Evolutionary conservation across 2,888 invertebrate genomes (phyloP).

Genomic region (Sturmia bella): DNA sequence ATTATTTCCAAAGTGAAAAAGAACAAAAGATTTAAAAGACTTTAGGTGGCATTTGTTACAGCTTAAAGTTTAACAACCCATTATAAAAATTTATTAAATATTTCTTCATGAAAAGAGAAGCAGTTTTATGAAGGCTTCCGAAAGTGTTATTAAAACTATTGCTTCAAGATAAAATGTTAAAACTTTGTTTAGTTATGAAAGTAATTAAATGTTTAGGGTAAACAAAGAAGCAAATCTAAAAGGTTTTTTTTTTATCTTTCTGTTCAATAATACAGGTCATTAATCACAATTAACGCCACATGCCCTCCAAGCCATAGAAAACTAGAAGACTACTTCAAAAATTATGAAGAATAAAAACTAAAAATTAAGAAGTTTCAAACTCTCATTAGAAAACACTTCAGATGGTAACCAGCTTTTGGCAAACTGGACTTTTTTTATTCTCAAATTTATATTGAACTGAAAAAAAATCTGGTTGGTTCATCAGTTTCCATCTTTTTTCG

Average conservation of each 20-base stretch:
- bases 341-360: not conserved
- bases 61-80: conserved; percentile 6
- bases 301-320: conserved; percentile 66
- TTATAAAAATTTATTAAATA: conserved; percentile 19
- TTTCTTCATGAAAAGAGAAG: conserved; percentile 24
- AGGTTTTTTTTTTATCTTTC: conserved; percentile 22
- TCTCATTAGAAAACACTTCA: conserved; percentile 48
- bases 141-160: conserved; percentile 32
- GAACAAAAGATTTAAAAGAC: too few species aligned
- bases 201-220: conserved; percentile 58
- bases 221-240: not conserved
- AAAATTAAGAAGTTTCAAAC: conserved; percentile 5
- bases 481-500: conserved; percentile 34
- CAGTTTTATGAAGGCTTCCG: conserved; percentile 40
- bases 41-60: conserved; percentile 54
- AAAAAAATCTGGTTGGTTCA: conserved; percentile 45
- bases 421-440: conserved; percentile 35
- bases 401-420: conserved; percentile 52
- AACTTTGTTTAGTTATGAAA: conserved; percentile 14
- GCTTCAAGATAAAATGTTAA: conserved; percentile 14
- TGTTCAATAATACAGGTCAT: conserved; percentile 75
- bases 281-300: conserved; percentile 80
- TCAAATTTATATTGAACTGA: not conserved
- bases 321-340: conserved; percentile 17
- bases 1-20: too few species aligned